Evolutionary conservation across 2,113 vertebrate species (phyloP), one percentile per base, ranked within the genome.

Genomic region (Pachycephala philippinensis): DNA sequence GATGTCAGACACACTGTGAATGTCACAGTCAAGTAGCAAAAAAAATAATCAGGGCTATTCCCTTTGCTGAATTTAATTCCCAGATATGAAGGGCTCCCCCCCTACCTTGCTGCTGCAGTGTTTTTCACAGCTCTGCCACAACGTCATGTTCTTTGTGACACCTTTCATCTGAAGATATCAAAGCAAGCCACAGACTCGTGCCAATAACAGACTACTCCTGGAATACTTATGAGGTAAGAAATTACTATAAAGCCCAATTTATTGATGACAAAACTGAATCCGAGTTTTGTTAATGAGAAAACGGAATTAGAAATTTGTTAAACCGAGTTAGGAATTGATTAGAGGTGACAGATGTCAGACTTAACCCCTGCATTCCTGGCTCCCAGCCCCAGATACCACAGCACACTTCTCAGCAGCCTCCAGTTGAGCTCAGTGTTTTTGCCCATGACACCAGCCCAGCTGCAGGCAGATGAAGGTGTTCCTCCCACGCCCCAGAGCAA

Each of bases 181-280:
- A 92, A 94, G 82, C 93, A 65, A 89, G 33, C n/a, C 70, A 28
- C 66, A 85, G 47, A 59, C 75, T 59, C 59, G 63, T 0, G 2
- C 45, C 91, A 91, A 76, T 54, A 92, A 59, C 78, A 93, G 57
- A 47, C 10, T 0, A 0, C 14, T 82, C 78, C 44, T 53, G 17
- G 60, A 75, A 93, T 88, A 70, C 47, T 66, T 80, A 54, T 11
- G 13, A 90, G 56, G 42, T 33, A 63, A 70, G 68, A 84, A 59
- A 81, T 40, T 78, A 68, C 52, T 71, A 44, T 40, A 47, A 65
- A 4, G 6, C 16, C 44, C 18, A 15, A 80, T 60, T 64, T 95
- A 84, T 86, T 78, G 88, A 91, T 54, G n/a, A 64, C 59, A 60
- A 96, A 94, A 92, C 24, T 1, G 31, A 91, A 72, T 37, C 72